Percentiles rank a stretch among this genome's conserved stretches.
These are phyloP conservation scores for Dryadula phaetusa DNA, from an alignment of 2,888 invertebrate genomes.

Conservation along the genomic window DNA sequence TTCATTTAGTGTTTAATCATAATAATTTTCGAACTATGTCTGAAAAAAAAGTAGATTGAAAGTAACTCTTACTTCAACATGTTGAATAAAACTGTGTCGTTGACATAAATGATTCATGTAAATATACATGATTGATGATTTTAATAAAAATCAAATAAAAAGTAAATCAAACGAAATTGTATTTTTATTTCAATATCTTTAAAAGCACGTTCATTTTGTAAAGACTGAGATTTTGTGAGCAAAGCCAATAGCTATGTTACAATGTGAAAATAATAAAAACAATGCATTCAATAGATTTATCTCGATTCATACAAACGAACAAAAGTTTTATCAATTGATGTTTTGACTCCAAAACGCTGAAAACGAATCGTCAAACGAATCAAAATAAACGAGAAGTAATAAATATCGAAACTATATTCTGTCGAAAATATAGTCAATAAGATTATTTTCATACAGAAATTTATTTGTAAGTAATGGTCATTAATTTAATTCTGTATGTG, in stretches of 20 bases:
- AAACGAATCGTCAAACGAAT: conserved; percentile 10
- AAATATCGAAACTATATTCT: background rate
- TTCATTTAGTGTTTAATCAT: too few species aligned
- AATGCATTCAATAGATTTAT: conserved; percentile 18
- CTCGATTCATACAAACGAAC: conserved; percentile 6
- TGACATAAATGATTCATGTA: too few species aligned
- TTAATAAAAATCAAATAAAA: too few species aligned
- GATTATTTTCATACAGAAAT: background rate
- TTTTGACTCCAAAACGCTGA: conserved; percentile 16
- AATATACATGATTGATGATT: too few species aligned
- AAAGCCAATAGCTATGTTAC: background rate
- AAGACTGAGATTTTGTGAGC: background rate
- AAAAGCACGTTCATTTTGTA: background rate
- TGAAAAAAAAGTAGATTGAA: too few species aligned
- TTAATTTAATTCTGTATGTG: conserved; percentile 23
- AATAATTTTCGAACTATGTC: too few species aligned
- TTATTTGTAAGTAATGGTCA: background rate
- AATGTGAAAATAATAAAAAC: conserved; percentile 9
- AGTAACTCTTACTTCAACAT: too few species aligned
- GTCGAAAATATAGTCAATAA: background rate
- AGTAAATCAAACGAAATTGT: too few species aligned
- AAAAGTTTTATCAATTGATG: conserved; percentile 23
- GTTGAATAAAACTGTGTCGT: too few species aligned
- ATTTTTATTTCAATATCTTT: background rate
- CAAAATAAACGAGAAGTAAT: conserved; percentile 17